Base-by-base conservation (phyloP, 2,888 invertebrate species). In the Labia minor region DNA sequence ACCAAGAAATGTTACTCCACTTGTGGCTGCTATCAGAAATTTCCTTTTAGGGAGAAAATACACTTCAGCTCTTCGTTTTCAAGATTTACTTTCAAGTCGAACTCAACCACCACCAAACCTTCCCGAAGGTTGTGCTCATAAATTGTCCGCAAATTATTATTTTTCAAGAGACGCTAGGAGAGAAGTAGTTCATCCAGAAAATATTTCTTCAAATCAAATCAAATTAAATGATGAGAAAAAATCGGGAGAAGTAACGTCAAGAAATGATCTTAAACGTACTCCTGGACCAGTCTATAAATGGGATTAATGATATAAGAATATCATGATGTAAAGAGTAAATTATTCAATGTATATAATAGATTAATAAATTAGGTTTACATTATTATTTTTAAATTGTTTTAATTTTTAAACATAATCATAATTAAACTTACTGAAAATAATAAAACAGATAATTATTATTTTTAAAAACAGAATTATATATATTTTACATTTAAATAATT, bases 91-190 rank as follows among this genome's bases (percentile, higher is more conserved):
- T 49, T 79, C 90, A 1, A 80, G 85, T 10, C 86, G 95, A 73
- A 88, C 88, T 66, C 93, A 91, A 75, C 92, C 92, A 20, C 87
- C 81, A 16, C 95, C 95, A 63, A 77, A 82, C 67, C 76, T 95
- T 65, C 96, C 92, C 19, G 90, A 86, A 69, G 96, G 95, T 10
- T 87, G 90, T 1, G 81, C 88, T 26, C 90, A 92, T 77, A 85
- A 86, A 73, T 81, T 91, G 69, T 84, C 88, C 14, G 85, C 83
- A 63, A 94, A 95, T 77, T 93, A 94, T 76, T 96, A 97, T 74
- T 89, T 81, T 74, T 78, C 81, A 0, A 83, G 95, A 67, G 96
- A 97, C 80, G 92, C 82, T 0, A 84, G 96, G 65, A 83, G 93
- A 67, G 87, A 89, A 75, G 89, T 90, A 1, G 72, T 76, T 11